Percentiles rank a stretch among this genome's conserved stretches.
Evolutionary conservation across 2,888 invertebrate species (phyloP).

Genomic region (Parelbella ahira): DNA sequence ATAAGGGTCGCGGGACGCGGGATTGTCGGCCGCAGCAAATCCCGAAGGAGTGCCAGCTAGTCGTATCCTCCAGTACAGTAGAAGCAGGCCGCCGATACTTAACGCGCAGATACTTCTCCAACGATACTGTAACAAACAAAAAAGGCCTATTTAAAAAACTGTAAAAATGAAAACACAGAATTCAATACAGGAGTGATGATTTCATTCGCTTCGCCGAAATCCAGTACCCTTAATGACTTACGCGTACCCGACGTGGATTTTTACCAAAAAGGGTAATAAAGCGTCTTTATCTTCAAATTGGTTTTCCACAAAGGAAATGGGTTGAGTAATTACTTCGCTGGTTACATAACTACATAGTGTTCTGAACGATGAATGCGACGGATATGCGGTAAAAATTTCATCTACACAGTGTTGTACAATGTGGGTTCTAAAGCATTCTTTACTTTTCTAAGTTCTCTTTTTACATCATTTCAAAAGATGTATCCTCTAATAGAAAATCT

Average conservation of each 20-base stretch:
- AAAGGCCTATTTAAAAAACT: constrained; percentile 23
- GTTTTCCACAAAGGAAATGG: constrained; percentile 30
- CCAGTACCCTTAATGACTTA: constrained; percentile 6
- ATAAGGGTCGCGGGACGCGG: constrained; percentile 92
- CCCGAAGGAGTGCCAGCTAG: constrained; percentile 87
- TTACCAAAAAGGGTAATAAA: constrained; percentile 13
- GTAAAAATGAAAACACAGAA: no score
- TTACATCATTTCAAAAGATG: no score
- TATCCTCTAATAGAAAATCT: no score
- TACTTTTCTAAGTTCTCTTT: no score
- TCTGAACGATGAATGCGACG: constrained; percentile 3
- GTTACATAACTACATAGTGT: constrained; percentile 14
- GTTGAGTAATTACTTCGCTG: constrained; percentile 28
- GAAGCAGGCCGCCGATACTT: constrained; percentile 83
- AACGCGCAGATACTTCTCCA: constrained; percentile 86
- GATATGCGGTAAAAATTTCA: constrained; percentile 12
- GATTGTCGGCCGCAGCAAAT: constrained; percentile 97
- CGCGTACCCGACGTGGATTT: constrained; percentile 1
- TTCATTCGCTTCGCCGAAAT: background rate
- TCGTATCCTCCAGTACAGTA: constrained; percentile 88
- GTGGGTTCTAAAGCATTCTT: no score
- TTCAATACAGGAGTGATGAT: no score
- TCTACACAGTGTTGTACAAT: no score
- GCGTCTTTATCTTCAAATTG: constrained; percentile 28
- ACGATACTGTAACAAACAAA: constrained; percentile 83